Evolutionary conservation across 2,113 vertebrate species (phyloP).

Genomic region (Xerus inauris): DNA sequence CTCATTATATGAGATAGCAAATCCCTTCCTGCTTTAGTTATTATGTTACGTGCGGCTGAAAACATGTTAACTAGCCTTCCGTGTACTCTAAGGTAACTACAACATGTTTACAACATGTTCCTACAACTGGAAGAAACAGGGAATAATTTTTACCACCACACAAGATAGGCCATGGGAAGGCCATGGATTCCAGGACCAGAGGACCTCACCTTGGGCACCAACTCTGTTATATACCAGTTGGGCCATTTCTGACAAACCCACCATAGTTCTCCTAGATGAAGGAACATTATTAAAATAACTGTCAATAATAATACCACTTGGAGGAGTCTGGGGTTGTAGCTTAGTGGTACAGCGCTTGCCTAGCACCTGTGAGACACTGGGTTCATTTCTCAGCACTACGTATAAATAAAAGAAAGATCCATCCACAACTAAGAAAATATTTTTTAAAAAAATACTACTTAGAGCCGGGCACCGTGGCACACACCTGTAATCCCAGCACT

Average conservation of each 20-base stretch:
- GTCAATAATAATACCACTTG: not conserved
- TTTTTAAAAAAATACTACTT: not conserved
- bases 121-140: not conserved
- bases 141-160: not conserved
- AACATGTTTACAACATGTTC: not conserved
- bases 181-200: not conserved
- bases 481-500: no score
- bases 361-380: no score
- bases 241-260: not conserved
- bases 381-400: no score
- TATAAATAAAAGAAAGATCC: not conserved
- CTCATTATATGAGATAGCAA: not conserved
- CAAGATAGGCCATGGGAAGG: not conserved
- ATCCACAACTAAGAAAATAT: no score
- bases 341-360: no score
- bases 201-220: not conserved
- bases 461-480: no score
- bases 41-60: not conserved
- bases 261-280: conserved; percentile 7
- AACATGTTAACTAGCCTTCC: not conserved
- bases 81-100: not conserved
- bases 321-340: no score
- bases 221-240: not conserved
- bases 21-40: not conserved
- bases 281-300: conserved; percentile 1